Base-by-base conservation (phyloP, 2,113 vertebrate species). In the Heloderma charlesbogerti region DNA sequence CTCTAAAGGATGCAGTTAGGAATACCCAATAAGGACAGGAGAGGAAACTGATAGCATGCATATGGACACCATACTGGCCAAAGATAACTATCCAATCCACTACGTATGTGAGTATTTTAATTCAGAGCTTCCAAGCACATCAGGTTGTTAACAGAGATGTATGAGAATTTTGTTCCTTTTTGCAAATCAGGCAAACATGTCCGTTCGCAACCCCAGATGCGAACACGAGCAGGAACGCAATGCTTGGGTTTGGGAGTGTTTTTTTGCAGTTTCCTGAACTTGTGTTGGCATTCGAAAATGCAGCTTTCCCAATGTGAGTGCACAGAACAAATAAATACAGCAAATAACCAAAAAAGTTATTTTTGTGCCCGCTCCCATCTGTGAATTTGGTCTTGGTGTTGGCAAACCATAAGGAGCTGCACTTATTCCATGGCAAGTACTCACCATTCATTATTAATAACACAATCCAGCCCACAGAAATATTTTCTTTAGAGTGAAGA, bases 401-500 rank as follows among this genome's bases (percentile, higher is more conserved):
- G 6, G n/a, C 18, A 48, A 6, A 45, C 69, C 51, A 75, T 84
- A 51, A 75, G 27, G 40, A 1, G 16, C 9, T 84, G 8, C 27
- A 5, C 6, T 63, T 43, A 27, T 71, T 8, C 45, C 34, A 60
- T 2, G 48, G 51, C 80, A 63, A 63, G 16, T 82, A 31, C 10
- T 45, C 1, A 1, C 40, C 34, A 7, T 1, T 85, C 27, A 16
- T 54, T 34, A 40, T 78, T 83, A 57, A 86, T 43, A 90, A 13
- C n/a, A 27, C 57, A 57, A 34, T 40, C 72, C 67, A 45, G 54
- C 63, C 25, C 83, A 86, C 10, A 45, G 22, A 77, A 15, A 54
- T 72, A 18, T 86, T 74, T 54, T 43, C 45, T 86, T 82, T 88
- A 84, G 18, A 51, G 34, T 67, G 54, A 89, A 92, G 43, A 78